Conservation (phyloP, 2,888 invertebrate species). For the Zygothrica quintamaculata region DNA sequence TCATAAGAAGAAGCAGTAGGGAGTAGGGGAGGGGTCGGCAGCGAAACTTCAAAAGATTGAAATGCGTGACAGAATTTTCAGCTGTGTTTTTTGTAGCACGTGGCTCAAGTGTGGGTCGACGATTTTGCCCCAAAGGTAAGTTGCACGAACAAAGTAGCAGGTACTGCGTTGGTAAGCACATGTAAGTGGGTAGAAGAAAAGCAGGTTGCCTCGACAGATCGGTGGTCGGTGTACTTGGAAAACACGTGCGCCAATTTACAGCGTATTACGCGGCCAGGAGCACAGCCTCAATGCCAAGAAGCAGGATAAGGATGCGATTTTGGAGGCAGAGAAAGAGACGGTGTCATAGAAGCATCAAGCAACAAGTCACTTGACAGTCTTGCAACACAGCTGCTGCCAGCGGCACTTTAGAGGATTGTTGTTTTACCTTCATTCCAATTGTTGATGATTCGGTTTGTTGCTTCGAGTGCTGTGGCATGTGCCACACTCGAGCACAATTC, state of each 20-base stretch:
- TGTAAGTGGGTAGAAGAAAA: too few relatives aligned
- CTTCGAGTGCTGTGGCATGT: slow-evolving; percentile 57
- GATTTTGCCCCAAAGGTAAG: slow-evolving; percentile 16
- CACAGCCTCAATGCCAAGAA: not conserved
- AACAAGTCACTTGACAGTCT: slow-evolving; percentile 10
- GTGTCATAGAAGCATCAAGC: not conserved
- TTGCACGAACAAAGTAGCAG: not conserved
- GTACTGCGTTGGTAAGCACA: not conserved
- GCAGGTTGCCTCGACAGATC: not conserved
- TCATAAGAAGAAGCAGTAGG: not conserved
- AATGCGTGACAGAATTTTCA: slow-evolving; percentile 44
- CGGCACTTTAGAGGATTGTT: slow-evolving; percentile 36
- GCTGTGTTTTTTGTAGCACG: slow-evolving; percentile 40
- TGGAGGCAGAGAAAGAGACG: too few relatives aligned
- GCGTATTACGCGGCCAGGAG: slow-evolving; percentile 47
- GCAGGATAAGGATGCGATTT: slow-evolving; percentile 2
- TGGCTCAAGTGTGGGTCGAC: slow-evolving; percentile 31
- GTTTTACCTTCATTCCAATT: slow-evolving; percentile 3
- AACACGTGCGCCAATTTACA: slow-evolving; percentile 67
- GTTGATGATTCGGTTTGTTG: not conserved
- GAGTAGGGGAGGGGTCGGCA: not conserved
- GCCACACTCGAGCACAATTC: slow-evolving; percentile 46
- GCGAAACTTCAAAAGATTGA: slow-evolving; percentile 47
- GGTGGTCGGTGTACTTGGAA: slow-evolving; percentile 19
- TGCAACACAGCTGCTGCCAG: slow-evolving; percentile 53